Percentiles rank a stretch among this genome's conserved stretches.
These are phyloP conservation scores for Nymphalis c-album DNA, from an alignment of 2,888 invertebrate species.

Conservation along the genomic window DNA sequence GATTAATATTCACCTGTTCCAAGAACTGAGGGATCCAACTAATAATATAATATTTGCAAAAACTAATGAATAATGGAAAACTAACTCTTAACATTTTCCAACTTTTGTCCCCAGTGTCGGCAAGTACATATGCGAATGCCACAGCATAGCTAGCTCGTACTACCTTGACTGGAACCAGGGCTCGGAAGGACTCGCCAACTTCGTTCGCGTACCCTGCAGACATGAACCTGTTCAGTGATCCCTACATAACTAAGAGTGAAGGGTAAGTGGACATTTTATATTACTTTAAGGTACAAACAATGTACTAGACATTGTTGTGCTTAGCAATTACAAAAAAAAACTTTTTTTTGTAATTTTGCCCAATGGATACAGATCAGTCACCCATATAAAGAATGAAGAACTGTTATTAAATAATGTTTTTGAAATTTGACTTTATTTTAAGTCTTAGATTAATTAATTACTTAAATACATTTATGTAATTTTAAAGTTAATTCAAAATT, in stretches of 20 bases:
- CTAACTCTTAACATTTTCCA: constrained; percentile 83
- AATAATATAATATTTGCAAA: too few species aligned
- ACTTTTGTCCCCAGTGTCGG: constrained; percentile 92
- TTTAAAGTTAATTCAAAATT: too few species aligned
- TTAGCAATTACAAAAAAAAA: too few species aligned
- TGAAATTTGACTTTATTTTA: neutral
- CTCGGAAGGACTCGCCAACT: constrained; percentile 96
- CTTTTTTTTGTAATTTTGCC: too few species aligned
- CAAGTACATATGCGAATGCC: constrained; percentile 91
- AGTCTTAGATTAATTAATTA: neutral
- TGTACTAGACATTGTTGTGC: neutral
- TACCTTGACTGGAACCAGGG: constrained; percentile 85
- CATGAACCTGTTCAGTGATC: constrained; percentile 73
- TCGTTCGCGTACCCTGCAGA: constrained; percentile 96
- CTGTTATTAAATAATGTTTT: neutral
- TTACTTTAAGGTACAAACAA: neutral
- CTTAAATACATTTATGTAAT: too few species aligned
- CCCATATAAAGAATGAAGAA: too few species aligned
- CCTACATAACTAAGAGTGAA: constrained; percentile 71
- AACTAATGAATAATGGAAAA: constrained; percentile 4
- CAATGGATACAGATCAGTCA: too few species aligned
- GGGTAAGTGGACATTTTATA: constrained; percentile 49
- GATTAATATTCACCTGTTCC: too few species aligned
- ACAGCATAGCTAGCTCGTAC: constrained; percentile 90
- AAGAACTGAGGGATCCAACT: too few species aligned